These are phyloP conservation scores for Tiphia femorata DNA, from an alignment of 2,888 invertebrate genomes.

Conservation along the genomic window DNA sequence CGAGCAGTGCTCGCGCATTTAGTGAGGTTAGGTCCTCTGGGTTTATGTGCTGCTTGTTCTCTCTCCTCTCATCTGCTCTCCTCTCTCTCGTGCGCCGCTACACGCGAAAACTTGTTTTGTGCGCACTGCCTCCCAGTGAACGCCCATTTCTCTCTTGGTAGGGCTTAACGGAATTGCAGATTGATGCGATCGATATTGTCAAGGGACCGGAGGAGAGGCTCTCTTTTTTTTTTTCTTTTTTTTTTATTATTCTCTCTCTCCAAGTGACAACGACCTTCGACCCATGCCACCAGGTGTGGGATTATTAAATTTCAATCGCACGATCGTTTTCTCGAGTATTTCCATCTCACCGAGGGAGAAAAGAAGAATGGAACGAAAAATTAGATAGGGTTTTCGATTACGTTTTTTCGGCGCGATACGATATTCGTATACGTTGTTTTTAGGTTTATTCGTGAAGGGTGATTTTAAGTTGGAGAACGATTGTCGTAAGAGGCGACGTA, in stretches of 20 bases:
- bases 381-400: too few species aligned
- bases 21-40: neutral
- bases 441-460: too few species aligned
- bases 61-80: neutral
- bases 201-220: slow-evolving; percentile 41
- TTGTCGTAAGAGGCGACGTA: too few species aligned
- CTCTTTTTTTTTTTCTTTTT: slow-evolving; percentile 17
- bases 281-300: too few species aligned
- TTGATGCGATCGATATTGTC: slow-evolving; percentile 66
- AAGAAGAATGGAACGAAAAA: too few species aligned
- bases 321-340: too few species aligned
- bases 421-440: too few species aligned
- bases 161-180: slow-evolving; percentile 62
- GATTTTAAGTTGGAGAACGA: too few species aligned
- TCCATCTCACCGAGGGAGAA: too few species aligned
- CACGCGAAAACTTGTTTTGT: slow-evolving; percentile 50
- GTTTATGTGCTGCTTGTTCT: neutral
- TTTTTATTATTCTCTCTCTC: neutral
- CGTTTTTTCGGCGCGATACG: too few species aligned
- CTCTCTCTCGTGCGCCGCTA: slow-evolving; percentile 41
- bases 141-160: slow-evolving; percentile 64
- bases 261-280: too few species aligned
- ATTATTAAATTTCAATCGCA: too few species aligned
- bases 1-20: neutral
- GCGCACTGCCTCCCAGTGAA: slow-evolving; percentile 61